Evolutionary conservation across 2,113 vertebrate genomes (phyloP).

Genomic region (Oryzias javanicus): DNA sequence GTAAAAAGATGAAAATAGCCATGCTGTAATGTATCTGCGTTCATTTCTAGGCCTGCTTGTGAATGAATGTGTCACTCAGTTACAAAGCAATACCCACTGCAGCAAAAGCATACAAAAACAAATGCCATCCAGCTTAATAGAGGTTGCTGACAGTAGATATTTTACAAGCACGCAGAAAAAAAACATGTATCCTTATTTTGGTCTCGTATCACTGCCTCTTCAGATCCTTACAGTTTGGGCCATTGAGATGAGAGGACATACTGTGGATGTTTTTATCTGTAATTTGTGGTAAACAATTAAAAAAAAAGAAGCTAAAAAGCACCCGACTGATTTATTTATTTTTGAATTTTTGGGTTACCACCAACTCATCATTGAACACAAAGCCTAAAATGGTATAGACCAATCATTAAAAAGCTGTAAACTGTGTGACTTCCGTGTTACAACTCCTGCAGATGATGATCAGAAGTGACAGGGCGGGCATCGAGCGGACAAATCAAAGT

Average conservation of each 20-base stretch:
- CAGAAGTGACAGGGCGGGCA: not conserved
- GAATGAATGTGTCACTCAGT: conserved; percentile 75
- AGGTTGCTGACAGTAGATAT: conserved; percentile 52
- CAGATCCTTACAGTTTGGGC: conserved; percentile 48
- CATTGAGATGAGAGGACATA: conserved; percentile 54
- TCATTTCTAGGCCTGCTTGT: conserved; percentile 73
- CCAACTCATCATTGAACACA: not conserved
- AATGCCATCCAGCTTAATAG: conserved; percentile 49
- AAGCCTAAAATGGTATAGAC: not conserved
- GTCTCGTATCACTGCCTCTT: conserved; percentile 62
- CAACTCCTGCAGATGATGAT: not conserved
- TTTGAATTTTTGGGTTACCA: too few species aligned
- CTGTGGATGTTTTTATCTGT: conserved; percentile 72
- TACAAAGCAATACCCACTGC: conserved; percentile 71
- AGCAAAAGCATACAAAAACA: conserved; percentile 41
- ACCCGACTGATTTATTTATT: not conserved
- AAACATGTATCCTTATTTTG: conserved; percentile 44
- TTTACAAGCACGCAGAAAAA: conserved; percentile 38
- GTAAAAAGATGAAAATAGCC: conserved; percentile 53
- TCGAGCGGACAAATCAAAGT: not conserved
- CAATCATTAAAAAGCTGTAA: not conserved
- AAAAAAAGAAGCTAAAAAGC: conserved; percentile 56
- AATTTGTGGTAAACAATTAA: conserved; percentile 73
- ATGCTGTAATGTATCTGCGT: conserved; percentile 65
- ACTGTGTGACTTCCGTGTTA: not conserved